Conservation (phyloP, 2,113 vertebrate genomes). For the Periophthalmus modestus region DNA sequence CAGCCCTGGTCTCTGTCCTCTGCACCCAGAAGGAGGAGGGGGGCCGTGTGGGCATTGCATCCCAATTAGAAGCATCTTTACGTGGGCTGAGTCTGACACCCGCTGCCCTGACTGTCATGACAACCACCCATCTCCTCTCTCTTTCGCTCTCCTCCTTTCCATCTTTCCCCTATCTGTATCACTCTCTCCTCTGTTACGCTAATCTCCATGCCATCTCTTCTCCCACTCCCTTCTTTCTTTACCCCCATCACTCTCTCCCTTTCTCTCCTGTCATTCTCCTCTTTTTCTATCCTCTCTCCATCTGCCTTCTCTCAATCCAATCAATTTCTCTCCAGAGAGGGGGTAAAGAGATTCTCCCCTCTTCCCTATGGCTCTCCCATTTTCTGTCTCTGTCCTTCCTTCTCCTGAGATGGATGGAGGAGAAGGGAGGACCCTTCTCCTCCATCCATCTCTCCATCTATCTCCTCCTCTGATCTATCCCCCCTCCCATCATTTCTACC, state of each 20-base stretch:
- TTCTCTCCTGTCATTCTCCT: no score
- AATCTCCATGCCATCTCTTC: background rate
- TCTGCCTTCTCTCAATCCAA: no score
- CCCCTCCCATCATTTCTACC: no score
- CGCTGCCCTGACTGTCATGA: slow-evolving; percentile 55
- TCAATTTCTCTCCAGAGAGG: no score
- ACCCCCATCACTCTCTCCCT: background rate
- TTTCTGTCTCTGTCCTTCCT: slow-evolving; percentile 3
- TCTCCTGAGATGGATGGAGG: no score
- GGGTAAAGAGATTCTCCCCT: no score
- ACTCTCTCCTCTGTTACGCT: slow-evolving; percentile 18
- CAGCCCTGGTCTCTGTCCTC: background rate
- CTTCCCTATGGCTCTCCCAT: no score
- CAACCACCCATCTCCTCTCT: slow-evolving; percentile 44
- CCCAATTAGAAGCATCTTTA: slow-evolving; percentile 39
- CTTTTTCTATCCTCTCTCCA: no score
- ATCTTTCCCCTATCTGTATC: no score
- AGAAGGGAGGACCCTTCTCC: no score
- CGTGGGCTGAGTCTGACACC: slow-evolving; percentile 14
- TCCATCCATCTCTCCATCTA: background rate
- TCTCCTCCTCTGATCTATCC: background rate
- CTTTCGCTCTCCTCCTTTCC: background rate
- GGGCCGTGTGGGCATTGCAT: slow-evolving; percentile 26
- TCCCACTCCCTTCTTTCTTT: no score
- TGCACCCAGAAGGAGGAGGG: slow-evolving; percentile 3